These are phyloP conservation scores for Prionace glauca DNA, from an alignment of 2,797 vertebrate genomes.

Conservation along the genomic window DNA sequence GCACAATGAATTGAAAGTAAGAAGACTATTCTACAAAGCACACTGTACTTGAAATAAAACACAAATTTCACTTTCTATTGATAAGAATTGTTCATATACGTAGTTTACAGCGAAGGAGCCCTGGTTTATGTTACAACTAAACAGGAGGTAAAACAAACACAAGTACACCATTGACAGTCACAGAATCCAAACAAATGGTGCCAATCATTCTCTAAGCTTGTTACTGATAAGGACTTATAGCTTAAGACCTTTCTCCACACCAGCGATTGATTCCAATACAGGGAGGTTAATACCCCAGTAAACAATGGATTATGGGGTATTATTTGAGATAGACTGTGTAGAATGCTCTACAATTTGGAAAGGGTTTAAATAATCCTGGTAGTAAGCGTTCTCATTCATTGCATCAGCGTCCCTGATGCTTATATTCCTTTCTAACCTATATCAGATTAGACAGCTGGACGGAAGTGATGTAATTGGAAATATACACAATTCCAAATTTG, in stretches of 20 bases:
- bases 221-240: constrained; percentile 35
- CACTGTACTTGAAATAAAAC: background rate
- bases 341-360: background rate
- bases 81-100: background rate
- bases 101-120: constrained; percentile 6
- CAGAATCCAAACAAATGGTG: constrained; percentile 19
- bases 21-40: background rate
- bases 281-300: constrained; percentile 24
- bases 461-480: background rate
- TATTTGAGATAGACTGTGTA: constrained; percentile 16
- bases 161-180: constrained; percentile 16
- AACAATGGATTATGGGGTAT: constrained; percentile 20
- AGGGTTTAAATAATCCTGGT: background rate
- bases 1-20: background rate
- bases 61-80: constrained; percentile 25
- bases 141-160: constrained; percentile 36
- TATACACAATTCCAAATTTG: background rate
- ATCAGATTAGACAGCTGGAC: background rate
- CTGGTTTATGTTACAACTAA: constrained; percentile 33
- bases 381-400: background rate
- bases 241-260: constrained; percentile 28
- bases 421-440: background rate
- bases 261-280: background rate
- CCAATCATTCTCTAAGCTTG: constrained; percentile 33
- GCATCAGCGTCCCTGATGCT: background rate